Percentiles rank a stretch among this genome's conserved stretches.
phyloP scores from a whole-genome alignment of 2,797 vertebrate species.

The Mus minutoides region DNA sequence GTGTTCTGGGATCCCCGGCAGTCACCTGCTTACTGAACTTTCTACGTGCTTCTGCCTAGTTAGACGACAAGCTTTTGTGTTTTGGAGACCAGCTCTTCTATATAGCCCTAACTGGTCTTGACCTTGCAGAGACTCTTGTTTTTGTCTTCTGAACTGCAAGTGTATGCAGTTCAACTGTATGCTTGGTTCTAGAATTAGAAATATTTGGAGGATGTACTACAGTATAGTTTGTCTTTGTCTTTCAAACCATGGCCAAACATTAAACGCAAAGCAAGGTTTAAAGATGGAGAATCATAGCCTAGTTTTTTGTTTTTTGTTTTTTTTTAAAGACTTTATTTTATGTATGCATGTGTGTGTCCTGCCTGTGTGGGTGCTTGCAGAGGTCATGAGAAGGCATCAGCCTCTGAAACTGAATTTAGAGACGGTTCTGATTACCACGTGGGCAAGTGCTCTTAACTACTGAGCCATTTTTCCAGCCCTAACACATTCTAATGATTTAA shows the following conservation, averaged over 20 bases:
- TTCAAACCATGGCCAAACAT: constrained; percentile 11
- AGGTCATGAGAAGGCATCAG: not conserved
- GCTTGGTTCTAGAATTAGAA: not conserved
- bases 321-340: not conserved
- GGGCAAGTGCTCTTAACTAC: not conserved
- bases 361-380: not conserved
- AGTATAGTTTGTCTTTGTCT: constrained; percentile 16
- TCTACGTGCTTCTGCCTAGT: not conserved
- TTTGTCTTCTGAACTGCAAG: not conserved
- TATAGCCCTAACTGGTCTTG: not conserved
- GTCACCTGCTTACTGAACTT: not conserved
- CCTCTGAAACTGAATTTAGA: not conserved
- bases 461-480: not conserved
- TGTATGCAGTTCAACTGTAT: no score
- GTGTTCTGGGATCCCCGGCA: not conserved
- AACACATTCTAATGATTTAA: constrained; percentile 25
- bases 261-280: not conserved
- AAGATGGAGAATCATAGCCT: not conserved
- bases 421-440: not conserved
- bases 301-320: not conserved
- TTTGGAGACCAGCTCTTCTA: not conserved
- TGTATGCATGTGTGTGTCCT: not conserved
- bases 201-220: not conserved
- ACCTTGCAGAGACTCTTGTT: not conserved
- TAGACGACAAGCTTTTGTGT: not conserved